Base-by-base conservation (phyloP, 2,888 invertebrate species). In the Ecdyonurus torrentis region DNA sequence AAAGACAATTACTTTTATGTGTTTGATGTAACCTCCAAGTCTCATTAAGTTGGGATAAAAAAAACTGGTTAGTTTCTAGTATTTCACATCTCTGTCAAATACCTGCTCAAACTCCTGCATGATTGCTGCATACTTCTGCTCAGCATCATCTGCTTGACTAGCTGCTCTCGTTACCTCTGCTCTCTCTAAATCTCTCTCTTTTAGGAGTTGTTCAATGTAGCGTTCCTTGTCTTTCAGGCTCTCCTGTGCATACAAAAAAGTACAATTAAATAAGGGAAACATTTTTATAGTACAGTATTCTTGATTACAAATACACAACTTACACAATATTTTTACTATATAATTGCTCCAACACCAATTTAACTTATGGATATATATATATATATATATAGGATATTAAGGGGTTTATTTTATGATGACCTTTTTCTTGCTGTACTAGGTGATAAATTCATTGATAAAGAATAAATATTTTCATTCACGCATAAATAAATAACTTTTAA, bases 201-300 rank as follows among this genome's bases (percentile, higher is more conserved):
- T 86, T 74, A 96, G 82, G 69, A 98, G 79, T 70, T 91, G 87
- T 72, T 96, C 94, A 71, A 98, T 86, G 72, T 97, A 95, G 67
- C 89, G 87, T 71, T 96, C 92, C 74, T 96, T 97, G 76, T 97
- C 96, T 72, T 89, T 86, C 64, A 97, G 77, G 37, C 91, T 80
- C 74, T 94, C 93, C 94, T 96, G 75, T 64, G 74, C n/a, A n/a
- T n/a, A n/a, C n/a, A n/a, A 67, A 63, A 58, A 55, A 61, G n/a
- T 10, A 64, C 59, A 22, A 10, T 63, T 63, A 37, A 5, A 20
- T 22, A 19, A 58, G 61, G 20, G 24, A 20, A 61, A 65, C 18
- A 23, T 50, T 65, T 23, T n/a, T 52, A 15, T 52, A 15, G 52
- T 52, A 10, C 52, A 52, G n/a, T 15, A 53, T 2, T 53, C 2